Conservation (phyloP, 2,113 vertebrate species). For the Cygnus atratus region DNA sequence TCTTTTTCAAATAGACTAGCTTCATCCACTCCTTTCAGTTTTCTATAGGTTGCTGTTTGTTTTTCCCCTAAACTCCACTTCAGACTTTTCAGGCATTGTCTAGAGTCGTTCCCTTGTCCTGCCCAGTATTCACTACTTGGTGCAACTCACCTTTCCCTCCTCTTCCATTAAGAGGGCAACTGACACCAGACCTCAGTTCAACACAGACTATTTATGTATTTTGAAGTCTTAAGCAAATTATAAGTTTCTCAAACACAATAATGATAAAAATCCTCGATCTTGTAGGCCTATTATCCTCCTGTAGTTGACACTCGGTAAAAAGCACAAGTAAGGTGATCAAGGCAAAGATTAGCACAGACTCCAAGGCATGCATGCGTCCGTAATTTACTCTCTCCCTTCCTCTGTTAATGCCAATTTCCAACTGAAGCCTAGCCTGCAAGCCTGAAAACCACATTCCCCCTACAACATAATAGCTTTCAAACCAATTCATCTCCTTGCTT, state of each 20-base stretch:
- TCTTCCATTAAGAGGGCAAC: background rate
- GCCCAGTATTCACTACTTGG: background rate
- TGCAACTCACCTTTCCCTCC: background rate
- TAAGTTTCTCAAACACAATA: background rate
- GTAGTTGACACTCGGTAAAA: background rate
- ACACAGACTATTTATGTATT: background rate
- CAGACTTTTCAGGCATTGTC: background rate
- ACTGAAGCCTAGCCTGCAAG: rapidly evolving
- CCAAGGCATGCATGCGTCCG: background rate
- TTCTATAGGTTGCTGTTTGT: background rate
- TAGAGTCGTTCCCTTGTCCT: background rate
- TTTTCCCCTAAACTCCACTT: background rate
- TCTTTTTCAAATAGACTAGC: background rate
- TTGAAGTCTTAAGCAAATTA: background rate
- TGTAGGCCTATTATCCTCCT: background rate
- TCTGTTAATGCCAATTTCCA: background rate
- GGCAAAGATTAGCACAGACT: background rate
- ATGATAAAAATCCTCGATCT: background rate
- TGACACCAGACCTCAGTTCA: background rate
- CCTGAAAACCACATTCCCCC: background rate
- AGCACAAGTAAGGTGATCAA: background rate
- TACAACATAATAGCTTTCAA: background rate
- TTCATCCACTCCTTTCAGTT: background rate
- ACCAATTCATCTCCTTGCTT: conserved; percentile 1
- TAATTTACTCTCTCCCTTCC: background rate